Conservation (phyloP, 2,113 vertebrate species). For the Balaeniceps rex region DNA sequence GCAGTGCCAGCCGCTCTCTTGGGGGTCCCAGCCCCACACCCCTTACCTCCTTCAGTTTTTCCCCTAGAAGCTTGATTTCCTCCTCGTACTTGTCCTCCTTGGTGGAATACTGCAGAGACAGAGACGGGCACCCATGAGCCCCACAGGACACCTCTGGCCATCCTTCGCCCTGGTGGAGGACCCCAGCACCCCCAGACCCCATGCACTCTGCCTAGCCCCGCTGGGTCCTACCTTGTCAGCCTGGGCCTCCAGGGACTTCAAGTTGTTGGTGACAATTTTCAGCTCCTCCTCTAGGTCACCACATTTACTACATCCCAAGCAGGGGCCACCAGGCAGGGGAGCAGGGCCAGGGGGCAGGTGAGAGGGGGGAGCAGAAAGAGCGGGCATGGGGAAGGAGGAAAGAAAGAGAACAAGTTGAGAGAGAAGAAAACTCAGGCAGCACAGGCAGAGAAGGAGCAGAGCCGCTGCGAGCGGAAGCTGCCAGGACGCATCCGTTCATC, state of each 20-base stretch:
- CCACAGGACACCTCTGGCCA: background rate
- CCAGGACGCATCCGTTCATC: background rate
- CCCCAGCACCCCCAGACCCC: background rate
- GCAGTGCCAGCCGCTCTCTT: background rate
- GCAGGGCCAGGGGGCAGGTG: background rate
- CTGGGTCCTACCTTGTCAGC: constrained; percentile 86
- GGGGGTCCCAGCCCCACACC: background rate
- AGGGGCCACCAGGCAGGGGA: background rate
- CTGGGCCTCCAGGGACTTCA: constrained; percentile 95
- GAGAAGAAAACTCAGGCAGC: constrained; percentile 16
- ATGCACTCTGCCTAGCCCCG: background rate
- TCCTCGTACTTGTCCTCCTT: constrained; percentile 97
- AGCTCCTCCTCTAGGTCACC: constrained; percentile 95
- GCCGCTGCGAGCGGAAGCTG: background rate
- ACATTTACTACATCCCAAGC: constrained; percentile 84
- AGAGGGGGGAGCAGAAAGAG: background rate
- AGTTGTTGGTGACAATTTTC: constrained; percentile 99
- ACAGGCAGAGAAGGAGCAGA: constrained; percentile 32
- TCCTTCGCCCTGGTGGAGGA: background rate
- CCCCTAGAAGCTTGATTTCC: constrained; percentile 89
- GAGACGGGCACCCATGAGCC: background rate
- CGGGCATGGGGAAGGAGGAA: background rate
- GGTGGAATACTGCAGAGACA: constrained; percentile 83
- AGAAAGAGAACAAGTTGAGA: background rate
- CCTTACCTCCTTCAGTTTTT: constrained; percentile 93